A percentile compares a stretch with the other conserved stretches of the same genome.
Conservation (phyloP, 2,888 invertebrate genomes). For the Tupiocoris notatus region DNA sequence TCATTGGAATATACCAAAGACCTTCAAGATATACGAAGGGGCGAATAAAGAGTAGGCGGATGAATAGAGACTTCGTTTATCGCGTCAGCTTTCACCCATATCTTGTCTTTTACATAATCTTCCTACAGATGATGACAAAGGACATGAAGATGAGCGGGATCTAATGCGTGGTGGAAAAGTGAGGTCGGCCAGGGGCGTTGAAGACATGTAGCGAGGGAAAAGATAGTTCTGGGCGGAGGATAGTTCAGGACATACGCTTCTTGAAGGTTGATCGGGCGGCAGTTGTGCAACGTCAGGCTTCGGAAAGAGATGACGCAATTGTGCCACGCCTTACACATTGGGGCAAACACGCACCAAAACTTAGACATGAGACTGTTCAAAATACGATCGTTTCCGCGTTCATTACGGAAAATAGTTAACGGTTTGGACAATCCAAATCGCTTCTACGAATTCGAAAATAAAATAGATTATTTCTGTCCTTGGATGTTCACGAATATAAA, state of each 20-base stretch:
- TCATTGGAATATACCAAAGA: too few species aligned
- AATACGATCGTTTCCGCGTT: constrained; percentile 30
- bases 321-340: constrained; percentile 14
- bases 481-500: too few species aligned
- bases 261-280: constrained; percentile 41
- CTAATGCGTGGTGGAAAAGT: too few species aligned
- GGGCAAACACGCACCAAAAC: background rate
- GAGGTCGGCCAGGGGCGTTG: too few species aligned
- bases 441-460: too few species aligned
- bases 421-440: too few species aligned
- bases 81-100: constrained; percentile 37
- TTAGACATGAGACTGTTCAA: background rate
- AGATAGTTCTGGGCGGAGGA: too few species aligned
- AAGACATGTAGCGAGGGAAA: too few species aligned
- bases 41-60: background rate
- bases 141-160: background rate
- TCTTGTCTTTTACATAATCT: constrained; percentile 42
- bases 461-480: too few species aligned
- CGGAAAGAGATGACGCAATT: constrained; percentile 18
- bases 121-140: background rate
- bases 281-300: constrained; percentile 33
- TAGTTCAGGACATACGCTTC: constrained; percentile 27
- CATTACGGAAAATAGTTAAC: background rate
- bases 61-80: constrained; percentile 29
- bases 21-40: too few species aligned